Evolutionary conservation across 1,140 invertebrate genomes (phyloP).

Genomic region (Gryon sp.): DNA sequence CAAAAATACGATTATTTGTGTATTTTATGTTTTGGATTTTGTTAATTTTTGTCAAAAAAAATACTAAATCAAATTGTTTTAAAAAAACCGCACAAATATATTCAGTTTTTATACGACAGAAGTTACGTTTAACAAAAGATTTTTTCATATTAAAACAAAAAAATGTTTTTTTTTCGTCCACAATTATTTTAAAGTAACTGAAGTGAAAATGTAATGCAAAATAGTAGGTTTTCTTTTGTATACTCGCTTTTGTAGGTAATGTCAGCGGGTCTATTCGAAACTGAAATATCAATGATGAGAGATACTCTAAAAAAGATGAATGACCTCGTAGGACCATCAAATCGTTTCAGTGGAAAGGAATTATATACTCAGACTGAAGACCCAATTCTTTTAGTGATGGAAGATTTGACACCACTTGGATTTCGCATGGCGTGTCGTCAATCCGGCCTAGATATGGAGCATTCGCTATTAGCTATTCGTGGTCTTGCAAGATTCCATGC

Average conservation of each 20-base stretch:
- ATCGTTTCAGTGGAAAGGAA: conserved; percentile 65
- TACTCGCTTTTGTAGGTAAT: conserved; percentile 60
- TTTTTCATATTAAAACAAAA: too few relatives aligned
- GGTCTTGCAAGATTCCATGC: conserved; percentile 82
- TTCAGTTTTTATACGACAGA: too few relatives aligned
- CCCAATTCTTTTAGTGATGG: conserved; percentile 78
- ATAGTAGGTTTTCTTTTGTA: conserved; percentile 7
- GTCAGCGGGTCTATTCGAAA: conserved; percentile 65
- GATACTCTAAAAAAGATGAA: conserved; percentile 72
- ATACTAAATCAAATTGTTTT: too few relatives aligned
- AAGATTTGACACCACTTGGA: conserved; percentile 80
- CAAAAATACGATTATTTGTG: too few relatives aligned
- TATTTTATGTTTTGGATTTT: too few relatives aligned
- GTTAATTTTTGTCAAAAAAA: too few relatives aligned
- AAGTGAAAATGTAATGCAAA: not conserved
- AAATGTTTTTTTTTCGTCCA: not conserved
- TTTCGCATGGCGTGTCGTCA: conserved; percentile 81
- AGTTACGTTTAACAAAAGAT: too few relatives aligned
- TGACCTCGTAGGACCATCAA: conserved; percentile 48
- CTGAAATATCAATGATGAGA: conserved; percentile 75
- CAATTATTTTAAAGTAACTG: not conserved
- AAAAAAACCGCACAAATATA: too few relatives aligned
- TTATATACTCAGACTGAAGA: conserved; percentile 69
- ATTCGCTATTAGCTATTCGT: conserved; percentile 78
- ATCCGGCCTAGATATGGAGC: conserved; percentile 79